These are phyloP conservation scores for Acleris laterana DNA, from an alignment of 2,888 invertebrate genomes.

Conservation along the genomic window DNA sequence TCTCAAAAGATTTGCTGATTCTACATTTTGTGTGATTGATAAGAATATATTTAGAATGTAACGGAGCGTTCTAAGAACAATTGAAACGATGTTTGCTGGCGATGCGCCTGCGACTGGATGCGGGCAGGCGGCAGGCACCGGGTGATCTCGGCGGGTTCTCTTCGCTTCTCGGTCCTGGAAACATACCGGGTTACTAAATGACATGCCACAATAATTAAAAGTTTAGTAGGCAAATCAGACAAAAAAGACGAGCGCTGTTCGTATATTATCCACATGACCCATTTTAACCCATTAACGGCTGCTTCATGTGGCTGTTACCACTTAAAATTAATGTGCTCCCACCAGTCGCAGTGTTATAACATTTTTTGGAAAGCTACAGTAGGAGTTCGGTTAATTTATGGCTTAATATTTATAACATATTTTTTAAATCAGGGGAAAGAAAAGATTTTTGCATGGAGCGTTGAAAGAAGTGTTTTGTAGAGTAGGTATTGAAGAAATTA, in stretches of 20 bases:
- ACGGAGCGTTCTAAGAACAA: slow-evolving; percentile 56
- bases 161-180: slow-evolving; percentile 71
- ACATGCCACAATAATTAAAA: no score
- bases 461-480: slow-evolving; percentile 1
- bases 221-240: no score
- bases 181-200: slow-evolving; percentile 18
- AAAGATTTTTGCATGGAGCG: not conserved
- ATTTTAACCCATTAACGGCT: no score
- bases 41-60: slow-evolving; percentile 49
- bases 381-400: no score
- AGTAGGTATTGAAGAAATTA: not conserved
- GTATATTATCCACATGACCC: no score
- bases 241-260: no score
- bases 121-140: slow-evolving; percentile 70
- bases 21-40: slow-evolving; percentile 26
- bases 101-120: slow-evolving; percentile 54
- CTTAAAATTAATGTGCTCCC: no score
- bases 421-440: not conserved
- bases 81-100: slow-evolving; percentile 48
- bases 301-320: no score
- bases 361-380: no score
- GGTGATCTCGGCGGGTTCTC: slow-evolving; percentile 59
- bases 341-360: no score
- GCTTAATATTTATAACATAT: no score
- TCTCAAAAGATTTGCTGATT: slow-evolving; percentile 21